Evolutionary conservation across 2,797 vertebrate species (phyloP).

Genomic region (Hozukius guyotensis): DNA sequence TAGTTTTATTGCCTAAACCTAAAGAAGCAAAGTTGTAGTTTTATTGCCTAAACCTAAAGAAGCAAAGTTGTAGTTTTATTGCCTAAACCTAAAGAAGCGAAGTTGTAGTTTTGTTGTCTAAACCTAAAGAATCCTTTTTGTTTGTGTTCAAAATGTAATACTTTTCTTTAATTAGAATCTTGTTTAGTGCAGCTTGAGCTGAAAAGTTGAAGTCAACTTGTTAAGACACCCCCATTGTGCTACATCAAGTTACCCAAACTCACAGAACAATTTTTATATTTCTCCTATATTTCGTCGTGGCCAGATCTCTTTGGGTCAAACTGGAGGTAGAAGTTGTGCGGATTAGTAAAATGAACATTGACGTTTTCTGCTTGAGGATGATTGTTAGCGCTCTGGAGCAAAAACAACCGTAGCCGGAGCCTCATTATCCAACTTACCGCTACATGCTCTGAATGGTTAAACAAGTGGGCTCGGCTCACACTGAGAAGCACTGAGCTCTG

Average conservation of each 20-base stretch:
- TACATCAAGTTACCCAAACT: background rate
- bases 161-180: background rate
- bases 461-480: background rate
- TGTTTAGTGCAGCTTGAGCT: background rate
- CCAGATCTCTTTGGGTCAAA: background rate
- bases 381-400: constrained; percentile 32
- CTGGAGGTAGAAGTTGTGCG: background rate
- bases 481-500: constrained; percentile 42
- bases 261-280: background rate
- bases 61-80: too few species aligned
- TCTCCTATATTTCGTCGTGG: background rate
- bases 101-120: too few species aligned
- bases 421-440: constrained; percentile 56
- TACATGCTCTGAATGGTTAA: constrained; percentile 39
- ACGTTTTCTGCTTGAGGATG: constrained; percentile 40
- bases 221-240: background rate
- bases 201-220: background rate
- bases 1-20: too few species aligned
- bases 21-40: too few species aligned
- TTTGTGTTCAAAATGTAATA: too few species aligned
- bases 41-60: too few species aligned
- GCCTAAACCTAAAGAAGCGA: too few species aligned
- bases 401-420: constrained; percentile 32
- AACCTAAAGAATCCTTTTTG: too few species aligned
- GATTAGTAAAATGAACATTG: constrained; percentile 45